phyloP scores from a whole-genome alignment of 1,140 invertebrate species.

The Papilio dardanus region DNA sequence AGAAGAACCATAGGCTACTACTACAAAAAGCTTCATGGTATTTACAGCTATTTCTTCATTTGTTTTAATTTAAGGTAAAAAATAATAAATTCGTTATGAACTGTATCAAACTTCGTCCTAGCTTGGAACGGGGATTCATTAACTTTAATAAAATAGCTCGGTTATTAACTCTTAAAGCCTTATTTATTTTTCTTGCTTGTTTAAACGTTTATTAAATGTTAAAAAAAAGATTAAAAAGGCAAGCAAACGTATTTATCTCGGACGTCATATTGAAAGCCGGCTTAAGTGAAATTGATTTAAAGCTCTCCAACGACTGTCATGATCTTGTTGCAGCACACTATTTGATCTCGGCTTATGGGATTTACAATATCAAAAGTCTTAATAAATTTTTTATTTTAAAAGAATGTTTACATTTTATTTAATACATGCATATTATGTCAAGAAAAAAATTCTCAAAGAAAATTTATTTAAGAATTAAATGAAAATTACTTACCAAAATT shows the following conservation, averaged over 20 bases:
- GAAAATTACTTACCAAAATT: no score
- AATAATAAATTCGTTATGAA: background rate
- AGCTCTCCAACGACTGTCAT: background rate
- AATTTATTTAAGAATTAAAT: no score
- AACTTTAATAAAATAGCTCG: slow-evolving; percentile 2
- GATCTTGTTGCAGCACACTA: background rate
- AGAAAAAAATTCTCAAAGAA: no score
- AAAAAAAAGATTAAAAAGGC: background rate
- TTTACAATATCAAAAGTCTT: background rate
- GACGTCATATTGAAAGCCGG: slow-evolving; percentile 5
- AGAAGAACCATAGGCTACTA: background rate
- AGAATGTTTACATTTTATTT: background rate
- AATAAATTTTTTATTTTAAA: background rate
- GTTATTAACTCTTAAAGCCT: slow-evolving; percentile 6
- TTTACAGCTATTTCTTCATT: background rate
- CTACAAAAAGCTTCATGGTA: background rate
- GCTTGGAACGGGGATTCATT: background rate
- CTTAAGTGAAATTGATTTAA: slow-evolving; percentile 10
- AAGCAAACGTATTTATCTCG: background rate
- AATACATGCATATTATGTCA: no score
- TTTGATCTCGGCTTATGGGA: background rate
- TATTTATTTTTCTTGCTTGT: background rate
- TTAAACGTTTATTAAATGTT: background rate
- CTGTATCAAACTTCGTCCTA: slow-evolving; percentile 2
- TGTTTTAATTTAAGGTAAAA: slow-evolving; percentile 8